Base-by-base conservation (phyloP, 2,797 vertebrate genomes). In the Eutrigla gurnardus region DNA sequence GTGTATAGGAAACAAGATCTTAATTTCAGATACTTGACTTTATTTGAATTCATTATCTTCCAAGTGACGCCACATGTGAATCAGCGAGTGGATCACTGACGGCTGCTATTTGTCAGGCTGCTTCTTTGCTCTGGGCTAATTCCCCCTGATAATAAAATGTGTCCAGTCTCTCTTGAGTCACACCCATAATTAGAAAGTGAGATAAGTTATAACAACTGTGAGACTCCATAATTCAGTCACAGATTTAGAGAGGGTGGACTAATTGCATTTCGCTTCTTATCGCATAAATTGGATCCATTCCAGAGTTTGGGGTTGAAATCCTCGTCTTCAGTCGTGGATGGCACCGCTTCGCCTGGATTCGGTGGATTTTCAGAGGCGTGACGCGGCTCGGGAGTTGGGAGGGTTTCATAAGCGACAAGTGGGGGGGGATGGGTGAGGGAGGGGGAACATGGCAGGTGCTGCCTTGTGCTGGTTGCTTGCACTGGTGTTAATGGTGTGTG, bases 221-320 rank as follows among this genome's bases (percentile, higher is more conserved):
- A 77, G 79, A 64, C 71, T 75, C 83, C 59, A 73, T 83, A 78
- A 83, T 87, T 82, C 86, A 73, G 80, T 83, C 75, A 84, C 82
- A 89, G 80, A 90, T 85, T 85, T 79, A 81, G 74, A 78, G 82
- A 87, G 75, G 85, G 75, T 74, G 49, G 75, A 81, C 85, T 91
- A 92, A 93, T 91, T 92, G 87, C 81, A 88, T 91, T 92, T 85
- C 58, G 53, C 57, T 37, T 77, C 80, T 88, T 91, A 91, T 91
- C 89, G 89, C 74, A 78, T 75, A 77, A 89, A 91, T 90, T 89
- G 86, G 84, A 86, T 83, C 85, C 87, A 69, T 60, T 87, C 85
- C 82, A 86, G 80, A 47, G 80, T 67, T 25, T 42, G 25, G 67
- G 59, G 63, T 73, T 73, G 75, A 86, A 89, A 85, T 74, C 62